A percentile compares a stretch with the other conserved stretches of the same genome.
These are phyloP conservation scores for Acanthis flammea DNA, from an alignment of 2,797 vertebrate species.

Conservation along the genomic window DNA sequence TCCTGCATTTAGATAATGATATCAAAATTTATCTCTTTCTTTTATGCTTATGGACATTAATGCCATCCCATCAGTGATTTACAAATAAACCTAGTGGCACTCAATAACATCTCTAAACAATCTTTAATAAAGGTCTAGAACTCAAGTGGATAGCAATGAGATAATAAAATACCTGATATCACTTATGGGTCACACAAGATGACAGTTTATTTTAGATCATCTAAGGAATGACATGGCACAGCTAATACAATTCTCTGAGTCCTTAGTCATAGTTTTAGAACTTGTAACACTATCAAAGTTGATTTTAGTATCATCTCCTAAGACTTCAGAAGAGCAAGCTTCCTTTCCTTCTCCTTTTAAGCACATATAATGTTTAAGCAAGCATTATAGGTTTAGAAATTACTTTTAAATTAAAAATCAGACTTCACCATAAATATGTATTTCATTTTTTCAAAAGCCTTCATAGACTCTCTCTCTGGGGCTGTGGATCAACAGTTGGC, in stretches of 20 bases:
- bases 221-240: constrained; percentile 31
- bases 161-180: constrained; percentile 65
- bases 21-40: constrained; percentile 33
- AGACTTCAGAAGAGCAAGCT: neutral
- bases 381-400: neutral
- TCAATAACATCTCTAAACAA: constrained; percentile 47
- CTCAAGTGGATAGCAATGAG: constrained; percentile 43
- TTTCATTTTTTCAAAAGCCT: neutral
- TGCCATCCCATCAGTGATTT: neutral
- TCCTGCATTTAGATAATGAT: neutral
- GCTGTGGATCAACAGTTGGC: neutral
- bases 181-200: constrained; percentile 56
- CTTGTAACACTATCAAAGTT: neutral
- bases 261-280: constrained; percentile 13
- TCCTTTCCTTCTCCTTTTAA: neutral
- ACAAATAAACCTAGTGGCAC: constrained; percentile 42
- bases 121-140: constrained; percentile 60
- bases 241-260: constrained; percentile 32
- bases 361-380: neutral
- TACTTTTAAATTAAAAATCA: neutral
- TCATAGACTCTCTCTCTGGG: neutral
- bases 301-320: neutral
- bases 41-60: constrained; percentile 43
- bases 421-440: neutral
- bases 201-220: constrained; percentile 59